A percentile compares a stretch with the other conserved stretches of the same genome.
These are phyloP conservation scores for Muraenolepis orangiensis DNA, from an alignment of 2,797 vertebrate genomes.

Conservation along the genomic window DNA sequence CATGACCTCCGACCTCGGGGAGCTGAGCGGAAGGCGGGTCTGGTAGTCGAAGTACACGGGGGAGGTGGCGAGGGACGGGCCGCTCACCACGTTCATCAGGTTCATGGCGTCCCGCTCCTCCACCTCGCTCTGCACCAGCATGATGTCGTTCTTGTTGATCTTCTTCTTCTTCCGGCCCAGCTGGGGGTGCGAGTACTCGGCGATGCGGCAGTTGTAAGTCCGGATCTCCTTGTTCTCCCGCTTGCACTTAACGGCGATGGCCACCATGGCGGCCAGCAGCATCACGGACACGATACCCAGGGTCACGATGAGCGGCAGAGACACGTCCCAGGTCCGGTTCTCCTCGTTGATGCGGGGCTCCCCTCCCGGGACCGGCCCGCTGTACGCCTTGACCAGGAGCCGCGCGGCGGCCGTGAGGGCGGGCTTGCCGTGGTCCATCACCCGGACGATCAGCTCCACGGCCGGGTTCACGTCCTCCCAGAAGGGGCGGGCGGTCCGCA, in stretches of 20 bases:
- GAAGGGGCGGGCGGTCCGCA: constrained; percentile 89
- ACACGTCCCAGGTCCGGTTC: constrained; percentile 95
- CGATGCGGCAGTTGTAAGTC: constrained; percentile 98
- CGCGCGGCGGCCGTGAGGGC: constrained; percentile 90
- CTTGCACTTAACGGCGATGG: constrained; percentile 97
- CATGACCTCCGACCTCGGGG: constrained; percentile 99
- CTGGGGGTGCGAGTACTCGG: constrained; percentile 97
- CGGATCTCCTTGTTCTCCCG: constrained; percentile 99
- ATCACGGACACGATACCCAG: constrained; percentile 96
- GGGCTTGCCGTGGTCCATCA: constrained; percentile 95
- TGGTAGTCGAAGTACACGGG: constrained; percentile 99
- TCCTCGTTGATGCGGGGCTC: constrained; percentile 88
- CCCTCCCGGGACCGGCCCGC: constrained; percentile 86
- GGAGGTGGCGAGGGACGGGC: constrained; percentile 97
- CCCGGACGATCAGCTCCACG: constrained; percentile 93
- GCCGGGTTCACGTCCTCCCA: constrained; percentile 92
- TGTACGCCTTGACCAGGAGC: constrained; percentile 89
- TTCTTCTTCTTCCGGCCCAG: constrained; percentile 99
- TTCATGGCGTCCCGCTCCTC: constrained; percentile 99
- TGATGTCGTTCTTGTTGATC: constrained; percentile 99
- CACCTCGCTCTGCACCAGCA: constrained; percentile 99
- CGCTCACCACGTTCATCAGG: constrained; percentile 99
- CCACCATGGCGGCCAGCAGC: constrained; percentile 96
- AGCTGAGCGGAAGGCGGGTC: constrained; percentile 98
- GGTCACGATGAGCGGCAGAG: constrained; percentile 93